Evolutionary conservation across 1,140 invertebrate genomes (phyloP).

Genomic region (Drosophila tsacasi): DNA sequence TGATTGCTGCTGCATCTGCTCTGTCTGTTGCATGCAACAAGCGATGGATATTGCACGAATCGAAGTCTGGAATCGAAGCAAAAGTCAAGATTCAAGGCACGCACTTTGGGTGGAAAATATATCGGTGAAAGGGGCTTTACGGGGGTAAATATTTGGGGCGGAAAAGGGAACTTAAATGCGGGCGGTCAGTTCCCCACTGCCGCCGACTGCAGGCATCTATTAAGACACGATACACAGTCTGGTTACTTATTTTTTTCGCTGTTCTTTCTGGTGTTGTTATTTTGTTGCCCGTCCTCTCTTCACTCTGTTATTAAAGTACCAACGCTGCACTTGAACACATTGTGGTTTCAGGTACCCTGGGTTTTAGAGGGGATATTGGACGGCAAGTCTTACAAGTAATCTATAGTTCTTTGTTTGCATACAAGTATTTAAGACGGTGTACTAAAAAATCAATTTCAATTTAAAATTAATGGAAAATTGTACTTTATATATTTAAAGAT

Average conservation of each 20-base stretch:
- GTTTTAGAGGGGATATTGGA: not conserved
- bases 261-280: conserved; percentile 39
- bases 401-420: not conserved
- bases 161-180: conserved; percentile 44
- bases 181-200: conserved; percentile 51
- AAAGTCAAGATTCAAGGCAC: conserved; percentile 60
- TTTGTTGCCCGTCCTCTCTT: conserved; percentile 23
- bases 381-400: not conserved
- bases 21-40: conserved; percentile 18
- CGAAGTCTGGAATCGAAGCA: conserved; percentile 17
- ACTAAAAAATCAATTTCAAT: not conserved
- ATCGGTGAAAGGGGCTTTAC: not conserved
- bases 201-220: conserved; percentile 48
- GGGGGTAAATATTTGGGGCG: not conserved
- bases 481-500: not conserved
- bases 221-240: conserved; percentile 69
- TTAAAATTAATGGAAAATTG: not conserved
- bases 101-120: conserved; percentile 71
- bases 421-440: not conserved
- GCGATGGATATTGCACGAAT: conserved; percentile 52
- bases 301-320: conserved; percentile 74
- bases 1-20: conserved; percentile 53
- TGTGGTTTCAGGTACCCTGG: conserved; percentile 35
- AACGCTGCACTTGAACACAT: conserved; percentile 62
- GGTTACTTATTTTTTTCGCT: conserved; percentile 35